These are phyloP conservation scores for Sebastes taczanowskii DNA, from an alignment of 2,797 vertebrate species.

Conservation along the genomic window DNA sequence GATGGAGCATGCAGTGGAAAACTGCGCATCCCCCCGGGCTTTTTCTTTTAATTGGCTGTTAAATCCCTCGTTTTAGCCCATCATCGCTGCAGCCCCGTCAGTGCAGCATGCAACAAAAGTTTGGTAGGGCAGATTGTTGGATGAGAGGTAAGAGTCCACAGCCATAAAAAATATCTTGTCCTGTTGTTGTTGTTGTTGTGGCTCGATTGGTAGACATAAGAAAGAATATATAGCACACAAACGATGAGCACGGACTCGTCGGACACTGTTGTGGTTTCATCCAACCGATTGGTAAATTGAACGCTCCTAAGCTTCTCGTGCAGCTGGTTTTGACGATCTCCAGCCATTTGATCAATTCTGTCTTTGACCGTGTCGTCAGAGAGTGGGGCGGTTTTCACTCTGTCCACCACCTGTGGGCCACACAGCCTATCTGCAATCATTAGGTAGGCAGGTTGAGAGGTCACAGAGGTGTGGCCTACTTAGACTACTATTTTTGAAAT, in stretches of 20 bases:
- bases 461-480: too few species aligned
- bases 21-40: not conserved
- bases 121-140: not conserved
- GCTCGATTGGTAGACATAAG: not conserved
- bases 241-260: not conserved
- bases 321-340: not conserved
- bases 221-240: not conserved
- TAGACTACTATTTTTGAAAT: too few species aligned
- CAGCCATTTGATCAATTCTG: not conserved
- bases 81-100: constrained; percentile 13
- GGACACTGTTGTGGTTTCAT: not conserved
- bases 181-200: not conserved
- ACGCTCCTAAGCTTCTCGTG: not conserved
- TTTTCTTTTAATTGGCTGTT: constrained; percentile 24
- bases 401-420: not conserved
- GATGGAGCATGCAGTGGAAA: constrained; percentile 22
- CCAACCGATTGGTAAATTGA: not conserved
- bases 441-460: not conserved
- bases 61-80: constrained; percentile 40
- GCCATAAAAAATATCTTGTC: constrained; percentile 1
- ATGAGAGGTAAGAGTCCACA: not conserved
- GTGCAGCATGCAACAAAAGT: constrained; percentile 21
- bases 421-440: not conserved
- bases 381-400: not conserved
- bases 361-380: not conserved